A percentile compares a stretch with the other conserved stretches of the same genome.
These are phyloP conservation scores for Lepidostoma basale DNA, from an alignment of 1,140 invertebrate genomes.

Conservation along the genomic window DNA sequence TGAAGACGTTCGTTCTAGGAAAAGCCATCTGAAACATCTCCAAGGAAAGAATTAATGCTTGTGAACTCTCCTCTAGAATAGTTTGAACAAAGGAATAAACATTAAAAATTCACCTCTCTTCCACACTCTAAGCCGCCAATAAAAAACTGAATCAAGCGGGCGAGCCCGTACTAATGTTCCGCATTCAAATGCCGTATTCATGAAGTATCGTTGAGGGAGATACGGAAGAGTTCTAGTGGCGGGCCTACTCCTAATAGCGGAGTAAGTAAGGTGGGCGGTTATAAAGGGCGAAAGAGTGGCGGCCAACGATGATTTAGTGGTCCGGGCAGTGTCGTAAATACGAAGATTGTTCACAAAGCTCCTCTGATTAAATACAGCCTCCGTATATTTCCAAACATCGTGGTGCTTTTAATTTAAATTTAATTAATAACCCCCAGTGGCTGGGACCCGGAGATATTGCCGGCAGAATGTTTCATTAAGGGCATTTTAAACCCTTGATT, in stretches of 20 bases:
- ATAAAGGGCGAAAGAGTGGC: conserved; percentile 16
- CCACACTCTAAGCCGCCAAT: too few relatives aligned
- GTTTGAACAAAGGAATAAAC: too few relatives aligned
- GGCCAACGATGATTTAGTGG: conserved; percentile 11
- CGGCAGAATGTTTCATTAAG: not conserved
- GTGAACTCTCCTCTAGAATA: too few relatives aligned
- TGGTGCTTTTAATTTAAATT: conserved; percentile 27
- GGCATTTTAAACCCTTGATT: not conserved
- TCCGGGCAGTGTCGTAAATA: conserved; percentile 14
- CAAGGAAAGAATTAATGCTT: too few relatives aligned
- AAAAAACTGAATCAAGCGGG: too few relatives aligned
- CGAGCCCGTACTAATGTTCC: too few relatives aligned
- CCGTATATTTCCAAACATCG: conserved; percentile 12
- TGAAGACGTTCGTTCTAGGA: too few relatives aligned
- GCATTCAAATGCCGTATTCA: not conserved
- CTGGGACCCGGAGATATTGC: not conserved
- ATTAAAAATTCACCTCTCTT: too few relatives aligned
- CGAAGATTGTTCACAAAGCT: conserved; percentile 30
- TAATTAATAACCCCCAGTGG: not conserved
- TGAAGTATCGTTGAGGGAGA: not conserved
- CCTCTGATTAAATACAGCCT: conserved; percentile 22
- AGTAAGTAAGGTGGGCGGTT: conserved; percentile 32
- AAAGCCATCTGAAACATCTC: too few relatives aligned
- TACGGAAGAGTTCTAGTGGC: not conserved
- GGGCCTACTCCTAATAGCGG: conserved; percentile 21